Evolutionary conservation across 2,797 vertebrate species (phyloP), one percentile per base, ranked within the genome.

Genomic region (Clarias platycephalus): DNA sequence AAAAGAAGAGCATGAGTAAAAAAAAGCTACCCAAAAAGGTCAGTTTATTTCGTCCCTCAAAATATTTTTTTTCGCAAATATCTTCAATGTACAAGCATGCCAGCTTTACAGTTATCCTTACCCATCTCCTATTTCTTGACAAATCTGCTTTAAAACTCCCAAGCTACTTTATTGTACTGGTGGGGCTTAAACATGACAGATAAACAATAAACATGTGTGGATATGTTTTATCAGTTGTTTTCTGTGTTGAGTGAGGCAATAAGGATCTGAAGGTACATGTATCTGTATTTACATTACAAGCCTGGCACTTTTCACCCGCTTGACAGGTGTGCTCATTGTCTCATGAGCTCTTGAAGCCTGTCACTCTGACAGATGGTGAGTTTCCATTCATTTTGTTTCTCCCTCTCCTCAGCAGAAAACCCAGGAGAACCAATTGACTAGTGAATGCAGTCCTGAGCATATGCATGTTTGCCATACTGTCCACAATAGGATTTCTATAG

Each of bases 351-450:
- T 60, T 64, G 76, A 78, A 88, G 80, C 74, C 76, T 83, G 78
- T 83, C 78, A 40, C 49, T 84, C 60, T 82, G 80, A 87, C 87
- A 90, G 87, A 89, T 89, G 89, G 88, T 81, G 83, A 53, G 67
- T 85, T 89, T 88, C 71, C 84, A 79, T 85, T 86, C 49, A 57
- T 86, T 86, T 86, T 79, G 87, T 76, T 82, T 86, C 62, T 49
- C 57, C 81, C 26, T 77, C 67, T 86, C 72, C 83, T 88, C 87
- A 85, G 82, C 84, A 86, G 85, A 85, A 88, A 85, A 85, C 67
- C 60, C 62, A 62, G 75, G 31, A 84, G 82, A 88, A 82, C 85
- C 87, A 87, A 87, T 66, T 71, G 81, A 85, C 78, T 72, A 66
- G 80, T 81, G 86, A 88, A 88, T 87, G 44, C 75, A 70, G 74